Evolutionary conservation across 1,140 invertebrate genomes (phyloP).

Genomic region (Zophobas atratus): DNA sequence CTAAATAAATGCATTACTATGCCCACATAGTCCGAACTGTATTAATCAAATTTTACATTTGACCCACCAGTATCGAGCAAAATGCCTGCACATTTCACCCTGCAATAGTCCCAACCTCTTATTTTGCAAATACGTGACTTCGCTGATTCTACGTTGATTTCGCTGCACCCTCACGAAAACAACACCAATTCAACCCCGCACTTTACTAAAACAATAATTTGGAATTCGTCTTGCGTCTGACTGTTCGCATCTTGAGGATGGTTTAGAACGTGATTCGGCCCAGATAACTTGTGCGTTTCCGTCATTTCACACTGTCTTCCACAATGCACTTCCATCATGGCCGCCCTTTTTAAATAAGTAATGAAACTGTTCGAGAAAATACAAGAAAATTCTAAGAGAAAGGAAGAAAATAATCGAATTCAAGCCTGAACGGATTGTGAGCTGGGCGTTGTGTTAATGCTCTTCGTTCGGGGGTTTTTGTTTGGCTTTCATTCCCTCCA

Average conservation of each 20-base stretch:
- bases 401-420: conserved; percentile 10
- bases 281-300: neutral
- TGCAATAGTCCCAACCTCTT: too few relatives aligned
- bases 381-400: neutral
- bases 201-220: conserved; percentile 1
- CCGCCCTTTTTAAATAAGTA: neutral
- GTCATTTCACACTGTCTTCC: neutral
- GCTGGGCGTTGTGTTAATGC: conserved; percentile 1
- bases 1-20: too few relatives aligned
- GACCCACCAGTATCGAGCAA: too few relatives aligned
- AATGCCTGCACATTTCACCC: too few relatives aligned
- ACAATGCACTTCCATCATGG: neutral
- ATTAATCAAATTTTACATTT: too few relatives aligned
- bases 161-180: too few relatives aligned
- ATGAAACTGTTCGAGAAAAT: conserved; percentile 3
- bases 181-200: neutral
- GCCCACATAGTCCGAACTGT: too few relatives aligned
- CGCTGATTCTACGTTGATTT: neutral
- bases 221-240: neutral
- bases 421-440: neutral
- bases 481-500: neutral
- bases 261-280: neutral
- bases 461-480: neutral
- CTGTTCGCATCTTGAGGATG: neutral
- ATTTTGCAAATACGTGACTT: too few relatives aligned